phyloP scores from a whole-genome alignment of 2,888 invertebrate genomes.

The Temnothorax ravouxi region DNA sequence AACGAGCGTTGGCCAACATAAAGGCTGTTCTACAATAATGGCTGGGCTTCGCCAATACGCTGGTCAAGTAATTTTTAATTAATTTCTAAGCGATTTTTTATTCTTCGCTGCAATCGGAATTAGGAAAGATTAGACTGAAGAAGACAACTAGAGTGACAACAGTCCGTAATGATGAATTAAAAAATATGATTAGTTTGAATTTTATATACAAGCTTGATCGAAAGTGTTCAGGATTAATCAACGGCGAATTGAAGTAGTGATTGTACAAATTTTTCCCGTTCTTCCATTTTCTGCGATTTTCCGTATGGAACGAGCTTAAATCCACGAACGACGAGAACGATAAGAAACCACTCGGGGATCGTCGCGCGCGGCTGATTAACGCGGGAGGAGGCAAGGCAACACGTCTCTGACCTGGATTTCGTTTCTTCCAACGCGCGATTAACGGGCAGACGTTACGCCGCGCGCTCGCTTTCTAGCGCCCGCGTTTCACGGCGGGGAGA shows the following conservation, averaged over 20 bases:
- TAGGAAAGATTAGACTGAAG: background rate
- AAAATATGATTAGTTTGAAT: background rate
- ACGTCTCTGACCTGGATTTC: constrained; percentile 56
- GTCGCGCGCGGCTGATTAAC: constrained; percentile 53
- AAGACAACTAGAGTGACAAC: background rate
- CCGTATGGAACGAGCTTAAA: background rate
- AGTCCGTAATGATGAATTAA: background rate
- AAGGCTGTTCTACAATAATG: constrained; percentile 20
- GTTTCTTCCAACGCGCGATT: constrained; percentile 53
- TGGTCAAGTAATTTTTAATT: background rate
- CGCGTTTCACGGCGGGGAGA: constrained; percentile 19
- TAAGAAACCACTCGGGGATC: constrained; percentile 36
- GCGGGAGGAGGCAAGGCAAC: constrained; percentile 14
- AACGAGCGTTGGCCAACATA: constrained; percentile 13
- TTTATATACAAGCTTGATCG: background rate
- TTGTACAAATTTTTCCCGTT: background rate
- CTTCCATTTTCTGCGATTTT: background rate
- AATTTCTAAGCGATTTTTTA: background rate
- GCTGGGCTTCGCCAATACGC: background rate
- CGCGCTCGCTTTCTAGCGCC: constrained; percentile 48
- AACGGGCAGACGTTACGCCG: constrained; percentile 49
- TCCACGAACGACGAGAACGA: constrained; percentile 7
- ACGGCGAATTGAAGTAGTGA: background rate
- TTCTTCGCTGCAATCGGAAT: background rate
- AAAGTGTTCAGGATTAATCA: background rate